Conservation (phyloP, 2,888 invertebrate species). For the Dasysyrphus albostriatus region DNA sequence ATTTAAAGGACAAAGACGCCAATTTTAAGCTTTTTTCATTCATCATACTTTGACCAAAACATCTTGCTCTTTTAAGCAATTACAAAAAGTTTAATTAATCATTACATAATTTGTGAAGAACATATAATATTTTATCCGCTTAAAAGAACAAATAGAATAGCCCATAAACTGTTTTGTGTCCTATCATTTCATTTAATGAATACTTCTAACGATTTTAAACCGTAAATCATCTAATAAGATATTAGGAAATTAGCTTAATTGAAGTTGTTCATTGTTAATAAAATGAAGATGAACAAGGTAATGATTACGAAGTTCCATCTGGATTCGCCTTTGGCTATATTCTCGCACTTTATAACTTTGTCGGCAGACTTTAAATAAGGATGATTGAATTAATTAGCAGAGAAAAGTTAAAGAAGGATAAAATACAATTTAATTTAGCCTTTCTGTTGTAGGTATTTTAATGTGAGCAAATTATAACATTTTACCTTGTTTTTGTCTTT, state of each 20-base stretch:
- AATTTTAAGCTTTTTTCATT: no score
- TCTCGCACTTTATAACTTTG: conserved; percentile 26
- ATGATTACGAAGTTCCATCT: conserved; percentile 24
- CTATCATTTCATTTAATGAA: no score
- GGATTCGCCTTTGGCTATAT: conserved; percentile 9
- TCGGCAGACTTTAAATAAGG: conserved; percentile 9
- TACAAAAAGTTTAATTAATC: no score
- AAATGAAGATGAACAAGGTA: conserved; percentile 8
- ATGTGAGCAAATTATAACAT: conserved; percentile 8
- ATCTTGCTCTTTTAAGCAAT: no score
- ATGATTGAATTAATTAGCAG: conserved; percentile 37
- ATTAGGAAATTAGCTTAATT: background rate
- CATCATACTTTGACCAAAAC: no score
- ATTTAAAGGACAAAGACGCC: no score
- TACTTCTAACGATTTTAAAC: background rate
- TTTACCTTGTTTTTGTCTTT: conserved; percentile 11
- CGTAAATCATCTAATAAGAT: conserved; percentile 9
- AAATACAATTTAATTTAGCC: conserved; percentile 30
- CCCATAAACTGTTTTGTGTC: no score
- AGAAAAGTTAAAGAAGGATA: conserved; percentile 23
- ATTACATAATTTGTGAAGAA: no score
- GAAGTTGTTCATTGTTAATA: conserved; percentile 1
- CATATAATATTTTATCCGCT: no score
- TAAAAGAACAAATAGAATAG: no score
- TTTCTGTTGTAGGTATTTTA: conserved; percentile 11